Evolutionary conservation across 2,113 vertebrate genomes (phyloP), one percentile per base, ranked within the genome.

Genomic region (Microcebus ravelobensis): DNA sequence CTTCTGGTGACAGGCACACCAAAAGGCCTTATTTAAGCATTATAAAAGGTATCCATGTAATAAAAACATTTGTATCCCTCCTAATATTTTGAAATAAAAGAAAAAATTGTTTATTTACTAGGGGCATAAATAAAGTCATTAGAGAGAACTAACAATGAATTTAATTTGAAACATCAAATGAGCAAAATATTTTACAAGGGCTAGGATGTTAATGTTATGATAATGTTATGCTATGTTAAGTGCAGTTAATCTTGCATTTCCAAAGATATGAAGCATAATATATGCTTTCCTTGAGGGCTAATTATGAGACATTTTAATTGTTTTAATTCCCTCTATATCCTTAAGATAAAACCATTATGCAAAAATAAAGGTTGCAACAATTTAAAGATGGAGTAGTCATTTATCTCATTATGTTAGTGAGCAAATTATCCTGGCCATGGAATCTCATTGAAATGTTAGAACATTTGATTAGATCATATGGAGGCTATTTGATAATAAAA

Each of bases 151-250:
- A 83, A 76, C 61, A 59, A 48, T 55, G 11, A 71, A 87, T 90
- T 91, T 82, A 87, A 80, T 63, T 77, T 81, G 71, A 90, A 59
- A 50, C 29, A 34, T 52, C 83, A 84, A 91, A 92, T 74, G 29
- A 80, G 21, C 63, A 90, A 87, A 80, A 63, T 83, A 23, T 45
- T 73, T 71, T 87, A 61, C 8, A 68, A 74, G 36, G 25, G 21
- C 68, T 80, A 39, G 48, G 79, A 57, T 92, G 52, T 50, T 87
- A 94, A 79, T 90, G 25, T 27, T 83, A 95, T 74, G 55, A 68
- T 29, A 65, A 83, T 94, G 14, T 61, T 87, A 59, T 87, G 39
- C 50, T 61, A 31, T 48, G 15, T 74, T 11, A 85, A 87, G 73
- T 50, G 48, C 6, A 87, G n/a, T 67, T 91, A 61, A 92, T 92